A percentile compares a stretch with the other conserved stretches of the same genome.
Evolutionary conservation across 2,888 invertebrate species (phyloP).

Genomic region (Pecten maximus): DNA sequence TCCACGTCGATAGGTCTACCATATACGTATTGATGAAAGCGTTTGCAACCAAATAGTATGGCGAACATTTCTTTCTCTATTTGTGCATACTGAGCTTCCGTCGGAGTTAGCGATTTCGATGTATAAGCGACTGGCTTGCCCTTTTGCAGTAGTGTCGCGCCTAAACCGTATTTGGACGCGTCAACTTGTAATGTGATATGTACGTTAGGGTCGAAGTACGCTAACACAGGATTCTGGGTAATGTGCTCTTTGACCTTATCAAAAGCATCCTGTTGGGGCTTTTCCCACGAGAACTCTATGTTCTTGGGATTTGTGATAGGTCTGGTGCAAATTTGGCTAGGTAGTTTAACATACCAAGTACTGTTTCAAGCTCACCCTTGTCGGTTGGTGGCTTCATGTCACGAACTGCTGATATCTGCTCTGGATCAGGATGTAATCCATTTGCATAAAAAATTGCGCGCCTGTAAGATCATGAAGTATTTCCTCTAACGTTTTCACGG

Average conservation of each 20-base stretch:
- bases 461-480: not conserved
- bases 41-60: conserved; percentile 47
- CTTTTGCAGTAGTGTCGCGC: conserved; percentile 46
- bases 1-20: conserved; percentile 45
- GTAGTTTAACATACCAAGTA: conserved; percentile 54
- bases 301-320: conserved; percentile 46
- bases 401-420: conserved; percentile 48
- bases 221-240: not conserved
- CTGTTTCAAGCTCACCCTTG: conserved; percentile 36
- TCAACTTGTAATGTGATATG: conserved; percentile 51
- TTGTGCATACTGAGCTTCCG: conserved; percentile 53
- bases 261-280: conserved; percentile 26
- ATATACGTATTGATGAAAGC: conserved; percentile 49
- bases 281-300: conserved; percentile 44
- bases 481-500: no score
- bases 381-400: conserved; percentile 46
- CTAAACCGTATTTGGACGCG: conserved; percentile 49
- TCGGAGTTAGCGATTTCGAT: conserved; percentile 49
- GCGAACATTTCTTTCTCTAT: conserved; percentile 56
- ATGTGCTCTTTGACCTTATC: conserved; percentile 37
- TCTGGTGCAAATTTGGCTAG: conserved; percentile 55
- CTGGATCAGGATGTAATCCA: not conserved
- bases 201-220: conserved; percentile 35
- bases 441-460: not conserved
- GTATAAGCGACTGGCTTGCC: conserved; percentile 53